Base-by-base conservation (phyloP, 2,888 invertebrate genomes). In the Cotesia congregata region DNA sequence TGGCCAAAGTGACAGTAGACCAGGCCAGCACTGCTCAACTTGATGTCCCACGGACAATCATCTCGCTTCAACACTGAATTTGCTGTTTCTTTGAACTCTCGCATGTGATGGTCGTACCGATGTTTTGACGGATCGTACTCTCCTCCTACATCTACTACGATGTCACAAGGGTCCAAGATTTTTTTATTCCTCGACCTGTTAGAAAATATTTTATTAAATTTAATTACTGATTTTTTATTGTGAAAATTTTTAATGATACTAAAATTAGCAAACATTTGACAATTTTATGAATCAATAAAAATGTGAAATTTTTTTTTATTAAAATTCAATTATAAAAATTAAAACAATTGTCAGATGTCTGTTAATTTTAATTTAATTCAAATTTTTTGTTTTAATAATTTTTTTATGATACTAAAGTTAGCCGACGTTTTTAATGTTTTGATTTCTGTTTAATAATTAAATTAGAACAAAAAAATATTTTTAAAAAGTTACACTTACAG, bases 111-210 rank as follows among this genome's bases (percentile, higher is more conserved):
- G 88, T 99, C 99, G 89, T 95, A 99, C 79, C 95, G 91, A 79
- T 94, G 92, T 77, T 88, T 93, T 0, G 90, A 90, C 74, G 94
- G 95, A 89, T 98, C 93, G 89, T 95, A 99, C 15, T 92, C 92
- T 0, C 93, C 95, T 2, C 99, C 99, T 4, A 99, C 98, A 90
- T 99, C 99, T 0, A 99, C 95, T 0, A 99, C 97, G 81, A 99
- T 93, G 86, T 98, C 97, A 90, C 98, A 98, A 1, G 92, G 92
- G 0, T 94, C 92, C 74, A 99, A 91, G 80, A 93, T 78, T 50
- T 86, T 86, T 3, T 88, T 84, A 83, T 93, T 91, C 60, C 94
- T 87, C 0, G 93, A 91, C 83, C 93, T 93, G 83, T 5, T 87
- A n/a, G 15, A 50, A 74, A 41, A 64, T 9, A 12, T 50, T 62